Evolutionary conservation across 2,113 vertebrate genomes (phyloP).

Genomic region (Craseonycteris thonglongyai): DNA sequence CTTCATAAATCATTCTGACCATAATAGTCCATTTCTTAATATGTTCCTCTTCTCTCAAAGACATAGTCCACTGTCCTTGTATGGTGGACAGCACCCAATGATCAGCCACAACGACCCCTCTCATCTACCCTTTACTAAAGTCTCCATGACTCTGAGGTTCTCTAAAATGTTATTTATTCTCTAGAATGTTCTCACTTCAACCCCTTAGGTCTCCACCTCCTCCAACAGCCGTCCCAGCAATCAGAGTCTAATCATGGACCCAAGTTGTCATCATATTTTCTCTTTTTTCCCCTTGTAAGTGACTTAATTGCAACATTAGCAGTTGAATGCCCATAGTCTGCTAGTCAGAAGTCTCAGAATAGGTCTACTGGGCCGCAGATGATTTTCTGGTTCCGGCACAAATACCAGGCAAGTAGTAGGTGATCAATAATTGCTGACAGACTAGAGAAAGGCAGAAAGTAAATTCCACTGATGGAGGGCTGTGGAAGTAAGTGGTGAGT

Average conservation of each 20-base stretch:
- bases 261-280: background rate
- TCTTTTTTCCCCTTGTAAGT: background rate
- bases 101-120: background rate
- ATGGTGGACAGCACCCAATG: accelerated
- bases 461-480: background rate
- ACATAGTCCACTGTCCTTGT: background rate
- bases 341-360: background rate
- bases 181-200: background rate
- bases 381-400: background rate
- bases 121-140: background rate
- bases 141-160: background rate
- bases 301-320: no score
- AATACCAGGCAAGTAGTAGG: no score
- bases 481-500: background rate
- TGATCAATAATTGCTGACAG: no score
- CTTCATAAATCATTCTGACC: background rate
- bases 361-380: background rate
- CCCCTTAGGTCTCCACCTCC: background rate
- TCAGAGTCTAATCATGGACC: background rate
- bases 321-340: background rate
- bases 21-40: no score
- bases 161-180: background rate
- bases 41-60: background rate
- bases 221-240: background rate
- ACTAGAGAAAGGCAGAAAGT: background rate